phyloP scores from a whole-genome alignment of 2,113 vertebrate genomes.

The Brachyhypopomus occidentalis region DNA sequence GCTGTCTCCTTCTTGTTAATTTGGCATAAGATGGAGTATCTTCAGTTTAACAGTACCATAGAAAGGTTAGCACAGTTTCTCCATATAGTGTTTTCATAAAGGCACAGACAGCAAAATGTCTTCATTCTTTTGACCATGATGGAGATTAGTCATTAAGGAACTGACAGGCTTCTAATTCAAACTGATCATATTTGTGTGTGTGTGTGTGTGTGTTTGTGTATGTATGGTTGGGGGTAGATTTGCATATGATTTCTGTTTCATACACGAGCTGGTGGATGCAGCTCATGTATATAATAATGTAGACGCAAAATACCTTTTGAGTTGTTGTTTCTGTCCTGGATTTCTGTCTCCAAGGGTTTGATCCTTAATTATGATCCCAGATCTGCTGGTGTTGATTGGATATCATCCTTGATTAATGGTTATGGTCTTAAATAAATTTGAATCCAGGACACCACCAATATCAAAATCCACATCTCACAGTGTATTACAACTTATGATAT shows the following conservation, averaged over 20 bases:
- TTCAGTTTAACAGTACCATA: not conserved
- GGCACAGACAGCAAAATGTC: not conserved
- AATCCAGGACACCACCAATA: too few species aligned
- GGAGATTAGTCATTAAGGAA: slow-evolving; percentile 14
- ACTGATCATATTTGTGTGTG: slow-evolving; percentile 22
- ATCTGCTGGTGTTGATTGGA: too few species aligned
- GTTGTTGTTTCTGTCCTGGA: too few species aligned
- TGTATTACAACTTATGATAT: too few species aligned
- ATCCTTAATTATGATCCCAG: too few species aligned
- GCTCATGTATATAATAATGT: too few species aligned
- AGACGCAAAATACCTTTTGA: too few species aligned
- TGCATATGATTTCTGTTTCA: not conserved
- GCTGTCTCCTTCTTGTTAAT: not conserved
- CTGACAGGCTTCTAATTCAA: slow-evolving; percentile 31
- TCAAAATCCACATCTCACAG: too few species aligned
- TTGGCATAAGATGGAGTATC: not conserved
- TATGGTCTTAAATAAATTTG: too few species aligned
- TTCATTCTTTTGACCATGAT: slow-evolving; percentile 22
- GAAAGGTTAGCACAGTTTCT: not conserved
- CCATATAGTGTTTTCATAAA: not conserved
- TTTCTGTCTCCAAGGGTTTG: too few species aligned
- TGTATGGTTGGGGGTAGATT: not conserved
- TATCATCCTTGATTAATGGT: too few species aligned
- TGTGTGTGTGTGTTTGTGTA: not conserved
- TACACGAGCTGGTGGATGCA: too few species aligned